phyloP scores from a whole-genome alignment of 1,140 invertebrate genomes.

The Philopotamus ludificatus region DNA sequence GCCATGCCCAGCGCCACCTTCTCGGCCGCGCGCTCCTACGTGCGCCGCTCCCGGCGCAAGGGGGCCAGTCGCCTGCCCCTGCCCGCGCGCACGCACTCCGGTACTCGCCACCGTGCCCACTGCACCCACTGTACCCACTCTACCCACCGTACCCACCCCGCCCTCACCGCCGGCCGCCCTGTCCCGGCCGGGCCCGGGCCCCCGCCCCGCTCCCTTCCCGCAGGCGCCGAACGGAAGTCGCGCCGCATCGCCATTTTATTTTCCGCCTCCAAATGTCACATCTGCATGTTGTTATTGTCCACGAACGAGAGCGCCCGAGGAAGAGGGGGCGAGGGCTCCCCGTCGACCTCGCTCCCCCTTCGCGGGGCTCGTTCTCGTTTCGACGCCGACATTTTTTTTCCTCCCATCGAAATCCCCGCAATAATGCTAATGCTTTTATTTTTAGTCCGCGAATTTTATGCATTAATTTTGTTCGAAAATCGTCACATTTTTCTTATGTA shows the following conservation, averaged over 20 bases:
- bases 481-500: no score
- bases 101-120: conserved; percentile 16
- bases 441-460: no score
- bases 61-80: conserved; percentile 68
- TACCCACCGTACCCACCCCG: neutral
- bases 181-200: neutral
- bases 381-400: neutral
- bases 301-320: no score
- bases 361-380: neutral
- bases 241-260: neutral
- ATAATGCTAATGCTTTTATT: no score
- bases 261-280: neutral
- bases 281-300: neutral
- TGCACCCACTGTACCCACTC: neutral
- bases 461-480: no score
- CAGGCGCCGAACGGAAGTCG: no score
- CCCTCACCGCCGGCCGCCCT: neutral
- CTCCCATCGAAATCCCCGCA: no score
- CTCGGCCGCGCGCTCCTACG: conserved; percentile 82
- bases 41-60: conserved; percentile 81
- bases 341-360: neutral
- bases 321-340: no score
- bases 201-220: neutral
- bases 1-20: conserved; percentile 86
- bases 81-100: conserved; percentile 36